Evolutionary conservation across 2,113 vertebrate species (phyloP).

Genomic region (Poecilia latipinna): DNA sequence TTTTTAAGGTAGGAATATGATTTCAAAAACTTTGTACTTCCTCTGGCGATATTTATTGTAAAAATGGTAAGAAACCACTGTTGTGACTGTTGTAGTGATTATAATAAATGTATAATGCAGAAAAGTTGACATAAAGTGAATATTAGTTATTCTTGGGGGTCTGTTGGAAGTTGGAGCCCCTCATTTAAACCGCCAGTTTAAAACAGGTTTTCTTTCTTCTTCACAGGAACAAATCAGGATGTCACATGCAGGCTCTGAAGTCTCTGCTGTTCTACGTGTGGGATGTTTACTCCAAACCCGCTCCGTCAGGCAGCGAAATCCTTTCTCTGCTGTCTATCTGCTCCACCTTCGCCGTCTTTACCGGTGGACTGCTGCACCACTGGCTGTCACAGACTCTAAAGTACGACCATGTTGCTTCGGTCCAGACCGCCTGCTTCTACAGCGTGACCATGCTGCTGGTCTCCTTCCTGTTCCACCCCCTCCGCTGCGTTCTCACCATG

Average conservation of each 20-base stretch:
- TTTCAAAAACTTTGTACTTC: too few relatives aligned
- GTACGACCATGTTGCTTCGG: slow-evolving; percentile 64
- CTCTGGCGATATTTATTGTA: too few relatives aligned
- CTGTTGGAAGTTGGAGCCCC: too few relatives aligned
- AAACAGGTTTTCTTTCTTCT: not conserved
- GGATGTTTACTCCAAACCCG: slow-evolving; percentile 83
- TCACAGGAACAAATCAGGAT: slow-evolving; percentile 41
- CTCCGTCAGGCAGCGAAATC: slow-evolving; percentile 77
- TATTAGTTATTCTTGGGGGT: not conserved
- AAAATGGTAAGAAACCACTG: too few relatives aligned
- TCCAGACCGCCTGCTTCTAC: slow-evolving; percentile 63
- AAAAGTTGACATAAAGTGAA: not conserved
- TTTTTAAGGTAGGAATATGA: too few relatives aligned
- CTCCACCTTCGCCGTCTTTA: slow-evolving; percentile 59
- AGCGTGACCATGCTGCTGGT: slow-evolving; percentile 75
- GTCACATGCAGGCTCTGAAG: slow-evolving; percentile 28
- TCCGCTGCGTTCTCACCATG: slow-evolving; percentile 89
- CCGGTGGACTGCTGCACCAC: slow-evolving; percentile 78
- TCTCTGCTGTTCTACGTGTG: slow-evolving; percentile 72
- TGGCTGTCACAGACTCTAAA: slow-evolving; percentile 85
- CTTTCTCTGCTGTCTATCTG: slow-evolving; percentile 83
- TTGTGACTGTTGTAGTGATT: too few relatives aligned
- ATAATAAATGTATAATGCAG: not conserved
- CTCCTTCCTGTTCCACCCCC: slow-evolving; percentile 85
- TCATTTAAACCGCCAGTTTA: not conserved